phyloP scores from a whole-genome alignment of 1,140 invertebrate species.

The Penaeus vannamei region DNA sequence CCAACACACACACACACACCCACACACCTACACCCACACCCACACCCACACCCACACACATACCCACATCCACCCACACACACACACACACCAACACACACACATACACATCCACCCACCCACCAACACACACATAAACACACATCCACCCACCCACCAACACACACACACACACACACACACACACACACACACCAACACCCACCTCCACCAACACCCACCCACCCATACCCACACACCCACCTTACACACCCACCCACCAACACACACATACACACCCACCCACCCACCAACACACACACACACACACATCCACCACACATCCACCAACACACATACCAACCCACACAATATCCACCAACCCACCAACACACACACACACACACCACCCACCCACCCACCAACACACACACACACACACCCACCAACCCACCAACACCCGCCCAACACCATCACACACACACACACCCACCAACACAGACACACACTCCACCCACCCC shows the following conservation, averaged over 20 bases:
- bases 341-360: too few relatives aligned
- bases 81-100: neutral
- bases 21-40: too few relatives aligned
- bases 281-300: neutral
- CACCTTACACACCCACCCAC: too few relatives aligned
- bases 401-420: constrained; percentile 27
- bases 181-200: too few relatives aligned
- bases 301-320: too few relatives aligned
- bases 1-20: neutral
- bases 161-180: neutral
- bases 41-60: too few relatives aligned
- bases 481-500: too few relatives aligned
- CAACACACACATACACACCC: constrained; percentile 5
- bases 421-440: neutral
- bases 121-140: too few relatives aligned
- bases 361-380: neutral
- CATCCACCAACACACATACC: too few relatives aligned
- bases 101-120: too few relatives aligned
- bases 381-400: too few relatives aligned
- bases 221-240: neutral
- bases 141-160: neutral
- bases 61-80: neutral
- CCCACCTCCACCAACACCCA: too few relatives aligned
- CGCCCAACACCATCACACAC: neutral
- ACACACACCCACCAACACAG: neutral